Percentiles rank a stretch among this genome's conserved stretches.
Evolutionary conservation across 1,140 invertebrate species (phyloP).

Genomic region (Drosophila rhopaloa): DNA sequence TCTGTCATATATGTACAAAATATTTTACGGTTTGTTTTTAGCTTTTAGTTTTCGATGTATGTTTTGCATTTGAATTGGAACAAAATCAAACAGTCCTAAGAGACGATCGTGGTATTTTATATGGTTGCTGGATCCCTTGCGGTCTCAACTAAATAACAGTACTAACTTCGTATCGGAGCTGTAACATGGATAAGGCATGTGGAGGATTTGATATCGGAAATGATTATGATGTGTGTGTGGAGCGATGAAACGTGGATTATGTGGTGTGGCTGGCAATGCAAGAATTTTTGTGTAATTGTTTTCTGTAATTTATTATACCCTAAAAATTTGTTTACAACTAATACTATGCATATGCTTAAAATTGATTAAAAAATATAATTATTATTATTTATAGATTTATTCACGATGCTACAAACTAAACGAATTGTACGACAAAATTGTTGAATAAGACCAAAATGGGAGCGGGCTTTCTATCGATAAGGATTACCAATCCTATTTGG

Average conservation of each 20-base stretch:
- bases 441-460: slow-evolving; percentile 24
- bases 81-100: slow-evolving; percentile 34
- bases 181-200: slow-evolving; percentile 56
- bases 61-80: slow-evolving; percentile 17
- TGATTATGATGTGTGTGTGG: slow-evolving; percentile 10
- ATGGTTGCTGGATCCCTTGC: slow-evolving; percentile 21
- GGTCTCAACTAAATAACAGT: slow-evolving; percentile 77
- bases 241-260: slow-evolving; percentile 20
- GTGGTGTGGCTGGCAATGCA: slow-evolving; percentile 50
- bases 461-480: neutral
- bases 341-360: slow-evolving; percentile 72
- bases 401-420: slow-evolving; percentile 49
- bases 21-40: slow-evolving; percentile 43
- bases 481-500: neutral
- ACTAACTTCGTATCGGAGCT: slow-evolving; percentile 59
- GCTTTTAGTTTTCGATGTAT: slow-evolving; percentile 56
- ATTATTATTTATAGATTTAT: slow-evolving; percentile 45
- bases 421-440: slow-evolving; percentile 43
- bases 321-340: slow-evolving; percentile 78
- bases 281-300: slow-evolving; percentile 64
- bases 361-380: slow-evolving; percentile 73
- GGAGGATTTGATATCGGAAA: slow-evolving; percentile 54
- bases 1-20: slow-evolving; percentile 28
- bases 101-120: slow-evolving; percentile 36
- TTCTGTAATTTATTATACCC: slow-evolving; percentile 72